Evolutionary conservation across 2,888 invertebrate species (phyloP), one percentile per base, ranked within the genome.

Genomic region (Pollenia amentaria): DNA sequence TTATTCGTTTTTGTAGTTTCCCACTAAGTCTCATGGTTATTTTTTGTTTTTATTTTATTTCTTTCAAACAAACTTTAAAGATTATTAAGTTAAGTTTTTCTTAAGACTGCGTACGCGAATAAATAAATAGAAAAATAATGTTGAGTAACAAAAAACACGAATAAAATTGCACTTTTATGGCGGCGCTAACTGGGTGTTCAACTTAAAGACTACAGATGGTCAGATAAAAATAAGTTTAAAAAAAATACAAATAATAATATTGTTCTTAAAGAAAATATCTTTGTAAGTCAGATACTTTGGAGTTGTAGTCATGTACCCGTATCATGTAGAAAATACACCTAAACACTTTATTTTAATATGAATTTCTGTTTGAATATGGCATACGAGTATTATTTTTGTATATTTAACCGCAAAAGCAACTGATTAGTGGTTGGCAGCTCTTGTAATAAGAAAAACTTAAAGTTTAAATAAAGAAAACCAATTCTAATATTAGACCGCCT

Each of bases 151-250:
- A 77, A 73, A 16, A 53, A 64, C 70, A 16, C 55, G 3, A 80
- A 83, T 77, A 87, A 81, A 69, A 73, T 69, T 84, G 72, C 70
- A 62, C 70, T 80, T 80, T 72, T 84, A 42, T 82, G 72, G 76
- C 80, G 87, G 87, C 87, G 87, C 84, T 87, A 87, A 87, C 84
- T 69, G 75, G 57, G 62, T 73, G 73, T 73, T 77, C 53, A 62
- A 40, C 46, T 65, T 67, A 42, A 53, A 55, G 62, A 77, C 53
- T 70, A 51, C 84, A 87, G 87, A 87, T 87, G 80, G 80, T 62
- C 87, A 87, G 87, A 87, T 87, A 83, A 87, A 80, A 80, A 72
- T 70, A 62, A 67, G 48, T 62, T 64, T 40, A 14, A 60, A 9
- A 18, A 60, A 60, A 3, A 8, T 12, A 77, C 55, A 64, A 60